Evolutionary conservation across 2,888 invertebrate species (phyloP).

Genomic region (Torymus aiolomorphi): DNA sequence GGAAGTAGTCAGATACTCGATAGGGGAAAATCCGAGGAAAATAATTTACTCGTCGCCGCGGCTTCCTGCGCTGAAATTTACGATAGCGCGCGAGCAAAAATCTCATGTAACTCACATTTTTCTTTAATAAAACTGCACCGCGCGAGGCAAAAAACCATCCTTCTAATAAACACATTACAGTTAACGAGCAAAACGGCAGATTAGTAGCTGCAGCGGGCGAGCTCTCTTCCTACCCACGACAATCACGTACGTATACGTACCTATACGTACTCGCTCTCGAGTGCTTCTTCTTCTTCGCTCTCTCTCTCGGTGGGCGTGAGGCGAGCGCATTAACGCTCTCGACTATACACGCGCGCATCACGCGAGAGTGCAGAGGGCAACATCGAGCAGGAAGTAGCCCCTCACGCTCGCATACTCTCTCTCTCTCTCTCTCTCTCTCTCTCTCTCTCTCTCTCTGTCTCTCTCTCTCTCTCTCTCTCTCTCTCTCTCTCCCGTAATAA

Average conservation of each 20-base stretch:
- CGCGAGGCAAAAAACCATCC: no score
- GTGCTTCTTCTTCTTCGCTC: background rate
- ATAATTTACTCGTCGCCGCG: no score
- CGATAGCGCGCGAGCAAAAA: no score
- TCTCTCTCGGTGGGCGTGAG: conserved; percentile 14
- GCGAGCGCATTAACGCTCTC: conserved; percentile 18
- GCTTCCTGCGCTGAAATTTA: no score
- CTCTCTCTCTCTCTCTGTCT: no score
- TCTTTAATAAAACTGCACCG: no score
- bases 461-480: conserved; percentile 20
- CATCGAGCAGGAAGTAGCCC: background rate
- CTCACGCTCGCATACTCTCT: background rate
- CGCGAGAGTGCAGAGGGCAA: conserved; percentile 21
- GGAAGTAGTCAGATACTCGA: no score
- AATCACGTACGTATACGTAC: no score
- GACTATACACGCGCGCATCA: background rate
- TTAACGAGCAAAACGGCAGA: background rate
- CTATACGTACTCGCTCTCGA: background rate
- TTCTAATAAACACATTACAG: no score
- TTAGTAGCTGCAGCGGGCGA: background rate
- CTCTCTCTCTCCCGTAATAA: conserved; percentile 6
- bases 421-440: background rate
- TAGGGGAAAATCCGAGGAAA: no score
- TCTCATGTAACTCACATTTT: no score
- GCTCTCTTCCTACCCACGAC: no score